phyloP scores from a whole-genome alignment of 2,113 vertebrate genomes.

The Leptosomus discolor region DNA sequence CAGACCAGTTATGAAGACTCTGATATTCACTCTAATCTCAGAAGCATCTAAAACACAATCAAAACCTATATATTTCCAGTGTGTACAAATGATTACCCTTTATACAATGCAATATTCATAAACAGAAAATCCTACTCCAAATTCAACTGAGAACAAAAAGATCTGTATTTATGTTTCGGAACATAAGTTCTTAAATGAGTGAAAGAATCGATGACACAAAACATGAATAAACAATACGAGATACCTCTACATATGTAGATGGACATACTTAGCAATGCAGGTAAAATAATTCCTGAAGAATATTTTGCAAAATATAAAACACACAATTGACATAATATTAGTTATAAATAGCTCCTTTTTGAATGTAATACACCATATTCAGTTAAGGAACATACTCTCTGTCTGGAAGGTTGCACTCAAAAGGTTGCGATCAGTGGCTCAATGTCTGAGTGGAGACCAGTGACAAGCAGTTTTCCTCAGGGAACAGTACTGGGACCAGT shows the following conservation, averaged over 20 bases:
- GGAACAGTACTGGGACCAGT: no score
- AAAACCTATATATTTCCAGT: neutral
- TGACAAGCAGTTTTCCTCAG: no score
- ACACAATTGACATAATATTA: neutral
- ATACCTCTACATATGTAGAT: neutral
- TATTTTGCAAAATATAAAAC: neutral
- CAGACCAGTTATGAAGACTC: neutral
- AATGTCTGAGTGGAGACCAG: no score
- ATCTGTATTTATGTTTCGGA: neutral
- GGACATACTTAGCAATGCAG: neutral
- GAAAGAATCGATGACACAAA: neutral
- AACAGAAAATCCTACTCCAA: neutral
- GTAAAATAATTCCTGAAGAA: neutral
- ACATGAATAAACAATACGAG: neutral
- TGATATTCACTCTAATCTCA: conserved; percentile 1
- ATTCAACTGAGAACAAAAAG: neutral
- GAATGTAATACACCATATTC: neutral
- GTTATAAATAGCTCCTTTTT: neutral
- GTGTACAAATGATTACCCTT: neutral
- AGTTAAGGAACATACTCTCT: neutral
- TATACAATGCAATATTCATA: conserved; percentile 24
- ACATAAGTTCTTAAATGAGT: neutral
- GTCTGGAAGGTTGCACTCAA: no score
- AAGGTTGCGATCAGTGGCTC: no score
- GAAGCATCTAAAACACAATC: neutral